Evolutionary conservation across 1,140 invertebrate species (phyloP), one percentile per base, ranked within the genome.

Genomic region (Odontomachus brunneus): DNA sequence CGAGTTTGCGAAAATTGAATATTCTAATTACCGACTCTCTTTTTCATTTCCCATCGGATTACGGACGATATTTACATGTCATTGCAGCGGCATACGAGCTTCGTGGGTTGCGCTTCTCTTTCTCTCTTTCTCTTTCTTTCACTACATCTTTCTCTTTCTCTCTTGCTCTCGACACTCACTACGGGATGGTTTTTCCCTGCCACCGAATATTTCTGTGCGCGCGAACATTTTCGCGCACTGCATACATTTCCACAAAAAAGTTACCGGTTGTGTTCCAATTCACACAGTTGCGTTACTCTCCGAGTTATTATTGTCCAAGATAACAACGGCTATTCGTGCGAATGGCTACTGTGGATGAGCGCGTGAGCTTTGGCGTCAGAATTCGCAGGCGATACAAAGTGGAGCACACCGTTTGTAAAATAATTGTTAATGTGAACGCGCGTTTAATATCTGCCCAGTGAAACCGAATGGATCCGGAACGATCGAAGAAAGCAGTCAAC

Each of bases 21-120:
- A 86, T 88, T 86, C 86, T 88, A 89, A 89, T 89, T 89, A 89
- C 84, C 63, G 65, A 51, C 60, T 80, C 86, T 87, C 84, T 85
- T 84, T 88, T 89, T 88, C 78, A 88, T 88, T 88, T 80, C 75
- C 86, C 86, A 44, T 33, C 48, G 83, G 76, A 86, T 82, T 80
- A 84, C 63, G 49, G 62, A 84, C 81, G 26, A 29, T 33, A 59
- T 65, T n/a, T 82, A 49, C 78, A 62, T 51, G 69, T 82, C 78
- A 53, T 69, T 78, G 62, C 38, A 22, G 24, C 81, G 29, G 29
- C 29, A 33, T 5, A 33, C 29, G 2, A 53, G 17, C 26, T 17
- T 22, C 63, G 49, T 12, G 26, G 44, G 67, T 57, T 57, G n/a
- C 19, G 19, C 26, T 11, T 66, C 71, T 49, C 29, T 33, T 5